A percentile compares a stretch with the other conserved stretches of the same genome.
phyloP scores from a whole-genome alignment of 2,888 invertebrate species.

The Cephus sareptanus region DNA sequence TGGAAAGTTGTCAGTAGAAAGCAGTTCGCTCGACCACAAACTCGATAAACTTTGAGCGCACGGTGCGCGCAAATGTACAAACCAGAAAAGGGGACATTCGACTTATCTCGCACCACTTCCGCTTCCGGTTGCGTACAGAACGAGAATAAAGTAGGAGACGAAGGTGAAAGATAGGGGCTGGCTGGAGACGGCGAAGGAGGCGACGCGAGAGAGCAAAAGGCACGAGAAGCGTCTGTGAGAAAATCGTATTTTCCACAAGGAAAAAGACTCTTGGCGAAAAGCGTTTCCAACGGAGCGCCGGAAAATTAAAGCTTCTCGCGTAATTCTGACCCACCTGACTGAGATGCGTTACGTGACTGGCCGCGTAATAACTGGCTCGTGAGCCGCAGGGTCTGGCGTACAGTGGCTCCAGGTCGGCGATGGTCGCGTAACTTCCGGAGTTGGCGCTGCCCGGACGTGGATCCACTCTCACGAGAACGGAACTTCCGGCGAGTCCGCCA shows the following conservation, averaged over 20 bases:
- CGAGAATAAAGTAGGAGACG: conserved; percentile 3
- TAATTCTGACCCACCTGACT: conserved; percentile 70
- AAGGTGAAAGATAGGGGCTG: conserved; percentile 18
- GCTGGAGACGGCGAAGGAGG: conserved; percentile 20
- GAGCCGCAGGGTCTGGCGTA: conserved; percentile 69
- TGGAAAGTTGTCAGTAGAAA: conserved; percentile 56
- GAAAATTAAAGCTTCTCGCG: not conserved
- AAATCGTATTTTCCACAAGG: conserved; percentile 47
- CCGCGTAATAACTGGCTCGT: conserved; percentile 81
- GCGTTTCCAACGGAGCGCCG: conserved; percentile 21
- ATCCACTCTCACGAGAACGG: conserved; percentile 79
- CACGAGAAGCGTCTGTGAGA: conserved; percentile 3
- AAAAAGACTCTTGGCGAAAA: conserved; percentile 24
- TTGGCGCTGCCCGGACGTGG: conserved; percentile 80
- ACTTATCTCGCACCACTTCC: conserved; percentile 50
- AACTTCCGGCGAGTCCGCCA: conserved; percentile 77
- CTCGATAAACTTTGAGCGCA: conserved; percentile 60
- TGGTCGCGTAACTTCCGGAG: conserved; percentile 85
- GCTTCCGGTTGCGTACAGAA: conserved; percentile 37
- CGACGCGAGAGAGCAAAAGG: conserved; percentile 25
- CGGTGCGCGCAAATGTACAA: conserved; percentile 27
- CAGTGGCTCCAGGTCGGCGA: conserved; percentile 78
- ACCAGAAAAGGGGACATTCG: conserved; percentile 21
- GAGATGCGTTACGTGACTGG: conserved; percentile 81
- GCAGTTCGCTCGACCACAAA: conserved; percentile 57